A percentile compares a stretch with the other conserved stretches of the same genome.
phyloP scores from a whole-genome alignment of 2,797 vertebrate species.

The Lagodon rhomboides region DNA sequence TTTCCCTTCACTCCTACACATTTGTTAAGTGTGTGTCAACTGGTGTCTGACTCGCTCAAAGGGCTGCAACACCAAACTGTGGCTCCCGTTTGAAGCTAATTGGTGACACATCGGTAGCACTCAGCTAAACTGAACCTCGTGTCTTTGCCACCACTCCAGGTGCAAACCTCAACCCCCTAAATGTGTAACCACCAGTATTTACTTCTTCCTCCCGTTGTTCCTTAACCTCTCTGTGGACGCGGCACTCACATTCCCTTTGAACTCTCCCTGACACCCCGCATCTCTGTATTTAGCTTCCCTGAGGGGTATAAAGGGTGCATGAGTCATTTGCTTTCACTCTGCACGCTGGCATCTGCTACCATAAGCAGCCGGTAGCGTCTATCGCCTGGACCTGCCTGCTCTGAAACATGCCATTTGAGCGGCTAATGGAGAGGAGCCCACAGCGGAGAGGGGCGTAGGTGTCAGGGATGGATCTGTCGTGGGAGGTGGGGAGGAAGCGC shows the following conservation, averaged over 20 bases:
- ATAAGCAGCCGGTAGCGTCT: conserved; percentile 48
- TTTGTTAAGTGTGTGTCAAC: conserved; percentile 39
- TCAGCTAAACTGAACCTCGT: not conserved
- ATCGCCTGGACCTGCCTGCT: conserved; percentile 48
- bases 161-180: conserved; percentile 6
- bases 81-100: conserved; percentile 44
- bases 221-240: conserved; percentile 8
- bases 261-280: conserved; percentile 57
- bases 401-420: conserved; percentile 58
- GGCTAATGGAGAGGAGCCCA: conserved; percentile 71
- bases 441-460: conserved; percentile 56
- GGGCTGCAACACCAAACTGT: conserved; percentile 11
- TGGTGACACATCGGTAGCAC: conserved; percentile 27
- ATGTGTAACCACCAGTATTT: conserved; percentile 15
- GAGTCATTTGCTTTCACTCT: conserved; percentile 72
- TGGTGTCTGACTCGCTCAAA: conserved; percentile 26
- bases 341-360: conserved; percentile 62
- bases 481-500: conserved; percentile 40
- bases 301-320: conserved; percentile 46
- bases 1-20: conserved; percentile 27
- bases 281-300: conserved; percentile 72
- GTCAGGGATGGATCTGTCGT: conserved; percentile 60
- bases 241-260: conserved; percentile 55
- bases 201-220: not conserved
- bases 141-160: conserved; percentile 5